Conservation (phyloP, 1,140 invertebrate genomes). For the Globodera ellingtonae region DNA sequence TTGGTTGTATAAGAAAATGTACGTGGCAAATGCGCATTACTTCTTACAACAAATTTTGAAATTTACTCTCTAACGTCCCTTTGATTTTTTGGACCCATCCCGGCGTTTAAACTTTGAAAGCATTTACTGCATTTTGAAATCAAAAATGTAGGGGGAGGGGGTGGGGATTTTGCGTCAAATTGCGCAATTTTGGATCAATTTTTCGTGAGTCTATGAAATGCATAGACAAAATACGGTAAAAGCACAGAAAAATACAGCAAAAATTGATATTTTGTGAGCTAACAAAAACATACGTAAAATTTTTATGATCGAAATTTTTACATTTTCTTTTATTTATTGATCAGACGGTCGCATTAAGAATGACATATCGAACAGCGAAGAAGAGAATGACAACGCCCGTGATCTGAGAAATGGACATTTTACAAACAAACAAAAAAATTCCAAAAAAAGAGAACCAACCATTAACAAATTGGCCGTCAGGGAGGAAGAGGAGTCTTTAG, state of each 20-base stretch:
- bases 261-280: neutral
- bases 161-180: no score
- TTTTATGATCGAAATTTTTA: neutral
- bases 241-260: neutral
- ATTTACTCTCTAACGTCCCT: no score
- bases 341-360: conserved; percentile 39
- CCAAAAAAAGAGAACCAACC: conserved; percentile 13
- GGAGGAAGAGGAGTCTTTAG: conserved; percentile 50
- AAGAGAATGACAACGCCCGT: conserved; percentile 59
- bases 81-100: no score
- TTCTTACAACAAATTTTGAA: no score
- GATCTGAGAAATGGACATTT: neutral
- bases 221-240: neutral
- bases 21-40: no score
- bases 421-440: neutral
- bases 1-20: no score
- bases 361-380: conserved; percentile 63
- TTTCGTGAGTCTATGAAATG: no score
- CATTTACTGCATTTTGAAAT: no score
- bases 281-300: neutral
- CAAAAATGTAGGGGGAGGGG: no score
- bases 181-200: no score
- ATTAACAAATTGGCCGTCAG: conserved; percentile 59
- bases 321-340: conserved; percentile 10
- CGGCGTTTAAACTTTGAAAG: no score